A percentile compares a stretch with the other conserved stretches of the same genome.
phyloP scores from a whole-genome alignment of 2,113 vertebrate species.

The Pelvicachromis taeniatus region DNA sequence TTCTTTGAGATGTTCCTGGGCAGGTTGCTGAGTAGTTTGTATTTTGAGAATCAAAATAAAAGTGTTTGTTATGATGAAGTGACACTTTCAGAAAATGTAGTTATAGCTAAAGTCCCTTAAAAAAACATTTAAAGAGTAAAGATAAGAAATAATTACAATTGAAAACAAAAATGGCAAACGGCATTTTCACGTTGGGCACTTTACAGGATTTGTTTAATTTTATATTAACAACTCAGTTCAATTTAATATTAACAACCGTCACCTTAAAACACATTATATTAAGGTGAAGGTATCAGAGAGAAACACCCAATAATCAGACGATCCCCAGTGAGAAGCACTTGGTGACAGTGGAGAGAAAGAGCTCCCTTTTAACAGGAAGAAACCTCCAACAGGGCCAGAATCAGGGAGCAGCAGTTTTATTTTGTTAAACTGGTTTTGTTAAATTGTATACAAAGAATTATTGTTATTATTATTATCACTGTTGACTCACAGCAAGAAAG shows the following conservation, averaged over 20 bases:
- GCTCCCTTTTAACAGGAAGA: not conserved
- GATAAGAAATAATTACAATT: not conserved
- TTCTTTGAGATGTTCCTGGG: not conserved
- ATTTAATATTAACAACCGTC: not conserved
- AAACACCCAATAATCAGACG: not conserved
- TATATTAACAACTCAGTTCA: not conserved
- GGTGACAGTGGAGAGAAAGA: not conserved
- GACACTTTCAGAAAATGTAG: not conserved
- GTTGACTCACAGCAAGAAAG: not conserved
- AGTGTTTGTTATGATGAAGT: not conserved
- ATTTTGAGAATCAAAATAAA: not conserved
- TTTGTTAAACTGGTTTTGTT: not conserved
- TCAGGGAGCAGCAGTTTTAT: not conserved
- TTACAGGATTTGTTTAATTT: not conserved
- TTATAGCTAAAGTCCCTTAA: too few relatives aligned
- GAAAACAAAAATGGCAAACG: too few relatives aligned
- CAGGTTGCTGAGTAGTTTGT: fast-evolving
- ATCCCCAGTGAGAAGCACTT: not conserved
- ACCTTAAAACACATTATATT: not conserved
- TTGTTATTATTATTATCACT: fast-evolving
- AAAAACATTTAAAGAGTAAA: too few relatives aligned
- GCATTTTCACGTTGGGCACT: fast-evolving
- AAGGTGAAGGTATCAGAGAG: fast-evolving
- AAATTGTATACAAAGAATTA: too few relatives aligned
- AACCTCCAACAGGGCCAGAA: not conserved